These are phyloP conservation scores for Atherinosoma microstoma DNA, from an alignment of 2,797 vertebrate genomes.

Conservation along the genomic window DNA sequence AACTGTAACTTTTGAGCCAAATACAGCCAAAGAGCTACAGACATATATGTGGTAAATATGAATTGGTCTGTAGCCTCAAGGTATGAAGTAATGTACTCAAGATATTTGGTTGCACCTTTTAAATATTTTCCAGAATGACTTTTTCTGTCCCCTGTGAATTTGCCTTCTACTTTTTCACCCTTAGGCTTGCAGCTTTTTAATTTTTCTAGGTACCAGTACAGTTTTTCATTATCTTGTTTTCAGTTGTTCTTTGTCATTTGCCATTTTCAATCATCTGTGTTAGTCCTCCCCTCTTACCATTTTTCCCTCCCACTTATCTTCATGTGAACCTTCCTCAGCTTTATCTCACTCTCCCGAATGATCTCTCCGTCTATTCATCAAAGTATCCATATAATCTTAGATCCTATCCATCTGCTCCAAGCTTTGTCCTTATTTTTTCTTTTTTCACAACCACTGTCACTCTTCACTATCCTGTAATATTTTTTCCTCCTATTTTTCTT, in stretches of 20 bases:
- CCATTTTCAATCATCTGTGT: slow-evolving; percentile 43
- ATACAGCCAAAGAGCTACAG: slow-evolving; percentile 1
- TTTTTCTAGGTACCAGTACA: not conserved
- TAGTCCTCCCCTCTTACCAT: slow-evolving; percentile 39
- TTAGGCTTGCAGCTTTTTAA: not conserved
- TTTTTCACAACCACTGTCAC: slow-evolving; percentile 45
- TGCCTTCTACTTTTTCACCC: not conserved
- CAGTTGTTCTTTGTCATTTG: slow-evolving; percentile 17
- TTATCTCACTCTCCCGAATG: slow-evolving; percentile 58
- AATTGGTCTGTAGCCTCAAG: slow-evolving; percentile 41
- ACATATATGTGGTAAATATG: slow-evolving; percentile 44
- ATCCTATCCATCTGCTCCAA: slow-evolving; percentile 45
- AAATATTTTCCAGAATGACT: slow-evolving; percentile 26
- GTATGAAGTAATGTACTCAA: not conserved
- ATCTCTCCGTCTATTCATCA: slow-evolving; percentile 56
- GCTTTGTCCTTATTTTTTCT: slow-evolving; percentile 65
- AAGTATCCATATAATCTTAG: slow-evolving; percentile 46
- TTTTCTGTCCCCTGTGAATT: slow-evolving; percentile 22
- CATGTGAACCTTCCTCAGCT: slow-evolving; percentile 46
- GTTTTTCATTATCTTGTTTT: slow-evolving; percentile 17
- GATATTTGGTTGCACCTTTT: slow-evolving; percentile 23
- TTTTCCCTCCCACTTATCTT: slow-evolving; percentile 55
- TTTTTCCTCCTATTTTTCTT: slow-evolving; percentile 19
- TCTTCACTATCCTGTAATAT: slow-evolving; percentile 53
- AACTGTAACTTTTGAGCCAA: slow-evolving; percentile 21